Base-by-base conservation (phyloP, 2,888 invertebrate species). In the Drosophila rubida region DNA sequence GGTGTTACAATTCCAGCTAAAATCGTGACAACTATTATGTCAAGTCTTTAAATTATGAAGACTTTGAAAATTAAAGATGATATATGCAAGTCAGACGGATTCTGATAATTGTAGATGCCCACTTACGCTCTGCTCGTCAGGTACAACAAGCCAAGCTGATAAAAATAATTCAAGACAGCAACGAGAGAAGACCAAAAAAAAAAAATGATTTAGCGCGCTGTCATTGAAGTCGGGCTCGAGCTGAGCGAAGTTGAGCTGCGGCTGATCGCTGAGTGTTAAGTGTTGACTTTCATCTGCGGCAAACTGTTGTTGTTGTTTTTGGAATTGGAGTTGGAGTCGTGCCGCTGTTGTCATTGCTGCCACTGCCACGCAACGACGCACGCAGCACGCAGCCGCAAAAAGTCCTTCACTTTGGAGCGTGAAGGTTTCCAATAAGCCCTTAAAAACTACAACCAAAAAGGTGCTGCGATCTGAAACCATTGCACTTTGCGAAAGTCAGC, bases 251-350 rank as follows among this genome's bases (percentile, higher is more conserved):
- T 30, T n/a, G 27, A 57, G 16, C 22, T 59, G 42, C 25, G 57
- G 19, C 32, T 19, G 35, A 22, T 35, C 22, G 22, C 9, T 7
- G 58, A 80, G 85, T 77, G 83, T 89, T 74, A 79, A 89, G 78
- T 87, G 85, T 87, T 87, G 81, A 87, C 88, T 89, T 89, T 88
- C 87, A 88, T 89, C 85, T 88, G 65, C 50, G 58, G 66, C 64
- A 74, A 63, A 48, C 46, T 5, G 7, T 13, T n/a, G 6, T 3
- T n/a, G 9, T 13, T n/a, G 3, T 6, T n/a, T n/a, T 22, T 42
- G 48, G 57, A 61, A 48, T 35, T 35, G 46, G 72, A 51, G 39
- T 61, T 44, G 57, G 51, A 75, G 41, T 75, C 74, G 74, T 75
- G 74, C 74, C 69, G 63, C 41, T 59, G 50, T 62, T 69, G 82